A percentile compares a stretch with the other conserved stretches of the same genome.
These are phyloP conservation scores for Malthinus flaveolus DNA, from an alignment of 2,888 invertebrate genomes.

Conservation along the genomic window DNA sequence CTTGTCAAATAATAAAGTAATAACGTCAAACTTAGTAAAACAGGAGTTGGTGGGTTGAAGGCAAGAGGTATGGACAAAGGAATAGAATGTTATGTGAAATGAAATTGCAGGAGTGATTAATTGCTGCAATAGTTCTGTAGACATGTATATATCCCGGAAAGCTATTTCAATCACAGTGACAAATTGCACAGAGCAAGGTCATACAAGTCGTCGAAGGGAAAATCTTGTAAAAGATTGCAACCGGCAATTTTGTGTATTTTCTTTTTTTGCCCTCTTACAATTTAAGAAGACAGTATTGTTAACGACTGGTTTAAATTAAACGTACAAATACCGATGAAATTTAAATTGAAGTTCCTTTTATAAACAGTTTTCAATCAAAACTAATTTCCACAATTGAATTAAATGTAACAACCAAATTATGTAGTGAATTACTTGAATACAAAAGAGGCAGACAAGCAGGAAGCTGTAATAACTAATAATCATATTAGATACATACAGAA, in stretches of 20 bases:
- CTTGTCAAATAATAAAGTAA: no score
- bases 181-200: constrained; percentile 44
- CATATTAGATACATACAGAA: no score
- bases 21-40: no score
- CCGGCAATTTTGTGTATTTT: not conserved
- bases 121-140: constrained; percentile 52
- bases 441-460: no score
- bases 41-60: not conserved
- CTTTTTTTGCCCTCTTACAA: not conserved
- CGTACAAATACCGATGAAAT: no score
- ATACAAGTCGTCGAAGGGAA: constrained; percentile 6
- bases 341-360: no score
- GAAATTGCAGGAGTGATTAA: constrained; percentile 52
- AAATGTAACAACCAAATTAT: not conserved
- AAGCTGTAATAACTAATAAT: no score
- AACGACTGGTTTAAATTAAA: not conserved
- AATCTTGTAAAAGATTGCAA: constrained; percentile 2
- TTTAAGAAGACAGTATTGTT: not conserved
- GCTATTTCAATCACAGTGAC: constrained; percentile 53
- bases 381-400: not conserved
- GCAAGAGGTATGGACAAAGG: constrained; percentile 7
- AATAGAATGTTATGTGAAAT: constrained; percentile 40
- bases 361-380: not conserved
- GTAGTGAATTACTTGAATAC: no score
- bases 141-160: constrained; percentile 52